Evolutionary conservation across 2,113 vertebrate species (phyloP).

Genomic region (Nothoprocta pentlandii): DNA sequence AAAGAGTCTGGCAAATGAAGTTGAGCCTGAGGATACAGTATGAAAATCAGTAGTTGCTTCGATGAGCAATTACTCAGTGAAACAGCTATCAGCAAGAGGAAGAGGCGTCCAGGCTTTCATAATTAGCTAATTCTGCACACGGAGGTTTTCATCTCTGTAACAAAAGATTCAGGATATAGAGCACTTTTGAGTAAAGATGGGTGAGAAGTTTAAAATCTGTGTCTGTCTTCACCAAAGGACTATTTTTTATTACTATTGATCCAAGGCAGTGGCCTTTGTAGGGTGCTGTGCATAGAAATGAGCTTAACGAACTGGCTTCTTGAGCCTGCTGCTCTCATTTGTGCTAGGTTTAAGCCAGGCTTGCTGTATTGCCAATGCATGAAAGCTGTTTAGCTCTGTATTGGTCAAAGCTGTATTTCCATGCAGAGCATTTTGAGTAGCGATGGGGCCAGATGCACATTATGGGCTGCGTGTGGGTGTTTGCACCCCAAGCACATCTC

Average conservation of each 20-base stretch:
- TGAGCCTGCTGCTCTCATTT: fast-evolving
- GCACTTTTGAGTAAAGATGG: neutral
- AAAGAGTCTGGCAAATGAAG: conserved; percentile 2
- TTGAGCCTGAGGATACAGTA: neutral
- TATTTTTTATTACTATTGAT: fast-evolving
- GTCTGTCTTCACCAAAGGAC: fast-evolving
- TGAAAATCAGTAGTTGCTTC: conserved; percentile 19
- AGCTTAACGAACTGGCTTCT: neutral
- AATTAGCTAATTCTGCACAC: neutral
- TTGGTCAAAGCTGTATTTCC: neutral
- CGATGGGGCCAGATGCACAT: fast-evolving
- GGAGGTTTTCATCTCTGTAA: neutral
- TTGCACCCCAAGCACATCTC: fast-evolving
- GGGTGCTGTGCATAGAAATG: neutral
- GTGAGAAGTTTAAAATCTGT: neutral
- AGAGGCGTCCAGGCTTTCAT: neutral
- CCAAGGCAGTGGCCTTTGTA: fast-evolving
- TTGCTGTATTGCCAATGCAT: neutral
- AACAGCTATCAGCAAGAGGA: neutral
- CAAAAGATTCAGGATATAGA: neutral
- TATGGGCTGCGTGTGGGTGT: fast-evolving
- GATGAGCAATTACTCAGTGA: conserved; percentile 2
- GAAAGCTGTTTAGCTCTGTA: neutral
- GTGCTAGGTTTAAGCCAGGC: neutral
- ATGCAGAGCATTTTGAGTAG: neutral